Conservation (phyloP, 1,140 invertebrate species). For the Epicauta chinensis region DNA sequence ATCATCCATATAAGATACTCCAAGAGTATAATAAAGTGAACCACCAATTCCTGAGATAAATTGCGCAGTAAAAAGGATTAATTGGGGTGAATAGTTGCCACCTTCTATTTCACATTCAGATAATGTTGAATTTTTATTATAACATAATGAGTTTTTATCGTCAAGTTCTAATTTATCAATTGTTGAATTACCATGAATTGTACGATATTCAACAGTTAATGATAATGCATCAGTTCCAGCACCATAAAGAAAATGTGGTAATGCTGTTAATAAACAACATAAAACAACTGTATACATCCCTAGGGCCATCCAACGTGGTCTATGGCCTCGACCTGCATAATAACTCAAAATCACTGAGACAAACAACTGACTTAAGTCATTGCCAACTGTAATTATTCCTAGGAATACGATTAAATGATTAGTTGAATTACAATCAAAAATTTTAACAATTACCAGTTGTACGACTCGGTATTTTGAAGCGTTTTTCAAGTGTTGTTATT, state of each 20-base stretch:
- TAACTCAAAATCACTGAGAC: conserved; percentile 58
- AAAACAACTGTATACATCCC: conserved; percentile 63
- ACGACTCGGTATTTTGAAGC: conserved; percentile 71
- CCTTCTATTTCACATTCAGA: conserved; percentile 50
- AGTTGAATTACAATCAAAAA: neutral
- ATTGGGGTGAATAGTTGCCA: conserved; percentile 53
- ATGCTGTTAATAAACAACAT: conserved; percentile 61
- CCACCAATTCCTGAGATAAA: conserved; percentile 61
- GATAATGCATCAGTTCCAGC: conserved; percentile 60
- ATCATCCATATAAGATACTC: conserved; percentile 66
- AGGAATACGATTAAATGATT: conserved; percentile 15
- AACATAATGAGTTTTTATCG: conserved; percentile 42
- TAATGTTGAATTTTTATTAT: conserved; percentile 24
- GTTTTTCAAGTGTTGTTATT: conserved; percentile 73
- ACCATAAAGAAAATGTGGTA: conserved; percentile 69
- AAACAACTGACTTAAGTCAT: conserved; percentile 56
- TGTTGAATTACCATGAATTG: conserved; percentile 40
- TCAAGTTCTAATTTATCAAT: conserved; percentile 38
- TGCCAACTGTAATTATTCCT: conserved; percentile 66
- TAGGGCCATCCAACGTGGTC: conserved; percentile 64
- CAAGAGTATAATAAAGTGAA: conserved; percentile 59
- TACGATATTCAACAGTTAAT: conserved; percentile 57
- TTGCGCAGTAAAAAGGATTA: conserved; percentile 57
- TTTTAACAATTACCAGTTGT: conserved; percentile 55
- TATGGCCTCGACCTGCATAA: conserved; percentile 59